These are phyloP conservation scores for Anoplopoma fimbria DNA, from an alignment of 2,113 vertebrate genomes.

Conservation along the genomic window DNA sequence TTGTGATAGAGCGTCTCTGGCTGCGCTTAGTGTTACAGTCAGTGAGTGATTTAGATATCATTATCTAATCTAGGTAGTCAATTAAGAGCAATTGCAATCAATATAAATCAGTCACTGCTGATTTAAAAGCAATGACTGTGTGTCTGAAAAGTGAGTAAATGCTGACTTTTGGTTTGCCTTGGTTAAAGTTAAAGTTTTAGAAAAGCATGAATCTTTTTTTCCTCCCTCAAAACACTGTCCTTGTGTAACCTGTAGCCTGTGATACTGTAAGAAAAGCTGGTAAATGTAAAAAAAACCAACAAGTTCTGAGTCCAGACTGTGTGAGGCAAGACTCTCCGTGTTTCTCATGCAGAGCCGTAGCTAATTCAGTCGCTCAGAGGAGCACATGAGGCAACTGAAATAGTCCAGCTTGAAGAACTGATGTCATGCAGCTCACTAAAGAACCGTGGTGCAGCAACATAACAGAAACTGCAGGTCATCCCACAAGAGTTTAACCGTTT, in stretches of 20 bases:
- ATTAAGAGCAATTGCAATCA: neutral
- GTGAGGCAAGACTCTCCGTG: conserved; percentile 18
- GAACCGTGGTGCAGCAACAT: conserved; percentile 39
- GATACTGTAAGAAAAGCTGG: neutral
- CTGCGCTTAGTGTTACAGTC: neutral
- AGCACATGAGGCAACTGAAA: conserved; percentile 58
- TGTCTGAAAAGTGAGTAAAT: neutral
- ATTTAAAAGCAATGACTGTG: neutral
- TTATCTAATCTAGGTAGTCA: neutral
- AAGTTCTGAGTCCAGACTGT: conserved; percentile 1
- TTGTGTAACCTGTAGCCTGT: neutral
- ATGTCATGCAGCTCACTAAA: conserved; percentile 62
- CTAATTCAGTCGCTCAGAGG: conserved; percentile 47
- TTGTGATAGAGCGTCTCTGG: neutral
- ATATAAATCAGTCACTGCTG: neutral
- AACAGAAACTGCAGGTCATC: conserved; percentile 61
- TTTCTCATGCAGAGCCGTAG: conserved; percentile 50
- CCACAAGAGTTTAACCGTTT: conserved; percentile 46
- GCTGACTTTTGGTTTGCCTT: neutral
- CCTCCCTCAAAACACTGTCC: neutral
- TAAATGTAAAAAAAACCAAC: neutral
- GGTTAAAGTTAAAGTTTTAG: neutral
- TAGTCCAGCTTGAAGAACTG: conserved; percentile 58
- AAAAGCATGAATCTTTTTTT: neutral
- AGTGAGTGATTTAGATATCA: neutral